These are phyloP conservation scores for Cremastinae sp. DNA, from an alignment of 2,888 invertebrate species.

Conservation along the genomic window DNA sequence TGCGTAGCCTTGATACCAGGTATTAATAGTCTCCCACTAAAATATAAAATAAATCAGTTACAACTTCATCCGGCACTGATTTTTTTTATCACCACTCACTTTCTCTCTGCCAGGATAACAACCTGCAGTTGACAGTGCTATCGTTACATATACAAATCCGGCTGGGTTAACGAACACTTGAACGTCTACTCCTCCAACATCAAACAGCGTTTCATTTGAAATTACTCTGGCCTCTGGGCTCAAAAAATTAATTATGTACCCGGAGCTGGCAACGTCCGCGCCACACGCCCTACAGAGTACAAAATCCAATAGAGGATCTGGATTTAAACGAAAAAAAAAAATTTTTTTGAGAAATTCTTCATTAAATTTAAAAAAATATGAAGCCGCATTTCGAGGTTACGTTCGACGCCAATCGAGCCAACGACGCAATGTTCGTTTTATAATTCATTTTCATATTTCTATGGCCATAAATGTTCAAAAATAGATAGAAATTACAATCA, in stretches of 20 bases:
- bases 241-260: conserved; percentile 81
- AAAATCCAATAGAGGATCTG: conserved; percentile 77
- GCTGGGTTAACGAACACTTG: conserved; percentile 83
- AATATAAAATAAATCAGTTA: conserved; percentile 58
- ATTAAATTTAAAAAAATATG: background rate
- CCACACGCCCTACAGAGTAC: conserved; percentile 84
- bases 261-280: conserved; percentile 82
- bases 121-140: conserved; percentile 82
- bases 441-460: no score
- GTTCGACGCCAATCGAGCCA: background rate
- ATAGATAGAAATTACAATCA: background rate
- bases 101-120: conserved; percentile 81
- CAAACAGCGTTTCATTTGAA: conserved; percentile 82
- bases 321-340: conserved; percentile 38
- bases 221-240: conserved; percentile 81
- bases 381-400: background rate
- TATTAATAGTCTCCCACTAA: conserved; percentile 82
- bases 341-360: background rate
- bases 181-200: conserved; percentile 81
- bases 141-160: conserved; percentile 82
- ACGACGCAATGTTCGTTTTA: background rate
- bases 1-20: conserved; percentile 86
- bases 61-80: conserved; percentile 9
- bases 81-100: conserved; percentile 73
- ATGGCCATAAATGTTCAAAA: background rate